Evolutionary conservation across 2,888 invertebrate genomes (phyloP), one percentile per base, ranked within the genome.

Genomic region (Protophormia terraenovae): DNA sequence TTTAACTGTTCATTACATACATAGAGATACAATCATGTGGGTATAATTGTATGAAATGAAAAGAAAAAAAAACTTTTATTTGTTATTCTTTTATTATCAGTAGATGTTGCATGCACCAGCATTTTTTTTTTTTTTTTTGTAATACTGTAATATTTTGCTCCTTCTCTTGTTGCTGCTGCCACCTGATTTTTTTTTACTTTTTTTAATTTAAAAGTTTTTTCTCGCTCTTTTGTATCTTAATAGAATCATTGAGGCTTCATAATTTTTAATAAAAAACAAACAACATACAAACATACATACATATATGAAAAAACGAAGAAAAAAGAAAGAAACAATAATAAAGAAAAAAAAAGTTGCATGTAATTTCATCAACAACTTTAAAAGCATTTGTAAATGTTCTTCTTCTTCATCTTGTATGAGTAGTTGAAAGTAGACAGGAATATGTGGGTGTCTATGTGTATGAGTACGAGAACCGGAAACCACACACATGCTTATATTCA

Each of bases 211-310:
- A 82, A 75, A 64, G 41, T 76, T 76, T 82, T 60, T 35, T 69
- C n/a, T 14, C 2, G 29, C 8, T 58, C 6, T 72, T 55, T 29
- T 60, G 8, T 73, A 32, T 53, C 53, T 67, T 69, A 69, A 75
- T 69, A 67, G 47, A 76, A 64, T 62, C 41, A 69, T 76, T 64
- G 53, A 69, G 75, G 81, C 69, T 82, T 82, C 76, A 82, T 75
- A 82, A 75, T 62, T 82, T 69, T 60, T 67, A 62, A 41, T 75
- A 69, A 75, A 75, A 58, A 73, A 66, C 8, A 53, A 69, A 69
- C 35, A 47, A 78, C 38, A 45, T n/a, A 55, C 60, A 22, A 62
- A 14, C 19, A 45, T 32, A n/a, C n/a, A n/a, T n/a, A n/a, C n/a
- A n/a, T n/a, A n/a, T 6, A 38, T 10, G n/a, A 41, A 53, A 24